phyloP scores from a whole-genome alignment of 2,888 invertebrate species.

The Tetragonula carbonaria region DNA sequence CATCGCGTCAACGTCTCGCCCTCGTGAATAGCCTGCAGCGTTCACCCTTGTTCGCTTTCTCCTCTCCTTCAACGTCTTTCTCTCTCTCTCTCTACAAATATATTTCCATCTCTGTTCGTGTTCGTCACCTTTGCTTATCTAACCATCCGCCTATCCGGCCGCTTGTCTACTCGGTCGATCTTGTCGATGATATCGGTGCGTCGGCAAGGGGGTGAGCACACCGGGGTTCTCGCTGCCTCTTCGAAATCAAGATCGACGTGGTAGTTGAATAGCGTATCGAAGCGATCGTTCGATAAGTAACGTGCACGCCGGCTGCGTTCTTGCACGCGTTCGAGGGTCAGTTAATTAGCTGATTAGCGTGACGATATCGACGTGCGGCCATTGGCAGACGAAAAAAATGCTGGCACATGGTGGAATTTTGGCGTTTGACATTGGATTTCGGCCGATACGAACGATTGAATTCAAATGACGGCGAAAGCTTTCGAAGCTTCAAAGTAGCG shows the following conservation, averaged over 20 bases:
- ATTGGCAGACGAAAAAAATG: neutral
- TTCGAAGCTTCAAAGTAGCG: neutral
- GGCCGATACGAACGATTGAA: neutral
- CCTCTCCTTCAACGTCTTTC: constrained; percentile 2
- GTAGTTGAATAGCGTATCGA: constrained; percentile 51
- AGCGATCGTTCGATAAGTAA: constrained; percentile 51
- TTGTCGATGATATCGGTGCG: constrained; percentile 42
- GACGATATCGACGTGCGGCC: neutral
- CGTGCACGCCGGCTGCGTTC: constrained; percentile 21
- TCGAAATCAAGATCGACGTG: constrained; percentile 56
- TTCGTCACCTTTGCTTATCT: constrained; percentile 50
- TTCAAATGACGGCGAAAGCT: neutral
- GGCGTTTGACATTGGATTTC: neutral
- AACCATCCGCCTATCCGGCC: constrained; percentile 57
- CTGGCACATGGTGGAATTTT: neutral
- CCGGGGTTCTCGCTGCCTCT: constrained; percentile 6
- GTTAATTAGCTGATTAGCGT: constrained; percentile 51
- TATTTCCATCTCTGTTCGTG: neutral
- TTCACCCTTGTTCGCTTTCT: constrained; percentile 29
- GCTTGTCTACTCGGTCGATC: constrained; percentile 50
- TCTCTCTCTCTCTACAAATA: neutral
- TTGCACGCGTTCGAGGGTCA: neutral
- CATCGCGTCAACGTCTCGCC: constrained; percentile 56
- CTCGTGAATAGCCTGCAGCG: constrained; percentile 57
- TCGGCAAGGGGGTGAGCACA: constrained; percentile 9